A percentile compares a stretch with the other conserved stretches of the same genome.
These are phyloP conservation scores for Xylocopa sonorina DNA, from an alignment of 1,140 invertebrate species.

Conservation along the genomic window DNA sequence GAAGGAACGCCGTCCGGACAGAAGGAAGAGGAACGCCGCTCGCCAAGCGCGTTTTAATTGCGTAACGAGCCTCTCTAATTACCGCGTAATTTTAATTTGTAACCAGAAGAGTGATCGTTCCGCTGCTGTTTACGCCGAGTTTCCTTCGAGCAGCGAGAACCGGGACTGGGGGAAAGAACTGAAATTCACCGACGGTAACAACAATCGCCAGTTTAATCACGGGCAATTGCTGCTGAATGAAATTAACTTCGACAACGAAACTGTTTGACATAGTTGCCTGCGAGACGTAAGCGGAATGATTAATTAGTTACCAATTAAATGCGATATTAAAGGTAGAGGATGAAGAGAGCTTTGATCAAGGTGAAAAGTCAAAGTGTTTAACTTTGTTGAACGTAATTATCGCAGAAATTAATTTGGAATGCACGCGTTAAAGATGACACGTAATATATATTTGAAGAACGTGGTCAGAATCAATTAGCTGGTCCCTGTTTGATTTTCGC, in stretches of 20 bases:
- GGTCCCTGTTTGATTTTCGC: too few relatives aligned
- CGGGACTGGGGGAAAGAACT: background rate
- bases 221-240: background rate
- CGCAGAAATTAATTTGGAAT: too few relatives aligned
- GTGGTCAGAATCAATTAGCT: too few relatives aligned
- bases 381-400: too few relatives aligned
- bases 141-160: background rate
- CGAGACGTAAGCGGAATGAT: background rate
- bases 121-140: background rate
- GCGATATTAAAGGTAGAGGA: too few relatives aligned
- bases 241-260: constrained; percentile 9
- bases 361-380: too few relatives aligned
- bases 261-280: background rate
- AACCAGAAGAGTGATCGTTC: constrained; percentile 53
- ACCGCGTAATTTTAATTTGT: constrained; percentile 63
- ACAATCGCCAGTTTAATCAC: constrained; percentile 22
- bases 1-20: constrained; percentile 20
- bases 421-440: too few relatives aligned
- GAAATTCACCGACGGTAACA: background rate
- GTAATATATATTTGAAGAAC: too few relatives aligned
- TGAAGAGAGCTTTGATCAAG: too few relatives aligned
- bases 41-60: constrained; percentile 58
- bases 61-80: constrained; percentile 56
- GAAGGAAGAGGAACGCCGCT: constrained; percentile 6
- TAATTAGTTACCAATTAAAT: background rate